Evolutionary conservation across 1,140 invertebrate species (phyloP).

Genomic region (Diuraphis noxia): DNA sequence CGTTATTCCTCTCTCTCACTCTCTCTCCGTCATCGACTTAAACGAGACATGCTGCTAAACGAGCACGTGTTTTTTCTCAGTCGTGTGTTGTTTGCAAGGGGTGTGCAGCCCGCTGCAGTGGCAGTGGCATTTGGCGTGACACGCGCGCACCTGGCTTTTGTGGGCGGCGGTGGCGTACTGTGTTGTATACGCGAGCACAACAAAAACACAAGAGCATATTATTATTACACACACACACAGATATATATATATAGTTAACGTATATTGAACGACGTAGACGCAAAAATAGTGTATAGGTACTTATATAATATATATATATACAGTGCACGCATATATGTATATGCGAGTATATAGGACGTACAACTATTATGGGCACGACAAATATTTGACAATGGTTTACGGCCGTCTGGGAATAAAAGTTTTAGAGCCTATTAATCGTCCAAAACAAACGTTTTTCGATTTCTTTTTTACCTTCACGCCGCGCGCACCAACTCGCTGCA

Average conservation of each 20-base stretch:
- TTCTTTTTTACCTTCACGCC: conserved; percentile 29
- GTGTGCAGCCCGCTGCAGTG: neutral
- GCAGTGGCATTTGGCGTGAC: conserved; percentile 18
- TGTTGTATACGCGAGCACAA: neutral
- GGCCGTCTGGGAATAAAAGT: conserved; percentile 52
- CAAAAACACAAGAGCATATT: conserved; percentile 7
- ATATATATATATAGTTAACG: neutral
- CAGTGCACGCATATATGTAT: neutral
- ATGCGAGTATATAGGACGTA: no score
- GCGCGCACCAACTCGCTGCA: neutral
- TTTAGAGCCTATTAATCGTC: conserved; percentile 50
- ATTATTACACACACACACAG: neutral
- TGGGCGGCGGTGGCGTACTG: conserved; percentile 8
- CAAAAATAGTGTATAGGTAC: neutral
- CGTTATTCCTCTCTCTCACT: neutral
- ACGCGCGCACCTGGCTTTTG: conserved; percentile 52
- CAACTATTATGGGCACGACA: neutral
- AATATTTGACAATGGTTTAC: conserved; percentile 52
- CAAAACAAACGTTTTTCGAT: conserved; percentile 50
- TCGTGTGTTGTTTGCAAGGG: conserved; percentile 31
- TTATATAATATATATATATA: neutral
- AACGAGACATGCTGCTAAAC: conserved; percentile 41
- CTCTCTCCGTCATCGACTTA: neutral
- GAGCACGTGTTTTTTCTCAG: conserved; percentile 37
- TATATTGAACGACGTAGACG: neutral